Percentiles rank a stretch among this genome's conserved stretches.
phyloP scores from a whole-genome alignment of 2,113 vertebrate genomes.

The Oceanites oceanicus region DNA sequence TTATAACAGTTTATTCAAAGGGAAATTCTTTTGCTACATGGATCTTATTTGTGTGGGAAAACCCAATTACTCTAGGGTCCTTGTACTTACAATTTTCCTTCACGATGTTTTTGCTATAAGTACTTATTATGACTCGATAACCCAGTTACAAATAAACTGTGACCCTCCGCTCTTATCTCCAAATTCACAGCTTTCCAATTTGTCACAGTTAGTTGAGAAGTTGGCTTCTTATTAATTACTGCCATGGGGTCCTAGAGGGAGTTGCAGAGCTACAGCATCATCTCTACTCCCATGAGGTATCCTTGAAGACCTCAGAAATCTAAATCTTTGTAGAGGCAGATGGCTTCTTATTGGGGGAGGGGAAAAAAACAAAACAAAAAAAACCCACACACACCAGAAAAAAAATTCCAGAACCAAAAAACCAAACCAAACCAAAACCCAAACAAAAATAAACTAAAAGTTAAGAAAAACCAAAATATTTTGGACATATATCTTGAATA shows the following conservation, averaged over 20 bases:
- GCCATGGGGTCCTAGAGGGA: background rate
- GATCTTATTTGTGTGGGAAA: conserved; percentile 5
- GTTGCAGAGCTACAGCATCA: background rate
- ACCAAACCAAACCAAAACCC: background rate
- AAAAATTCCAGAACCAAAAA: no score
- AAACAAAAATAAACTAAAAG: background rate
- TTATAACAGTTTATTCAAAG: background rate
- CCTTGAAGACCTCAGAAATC: background rate
- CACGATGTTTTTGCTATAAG: background rate
- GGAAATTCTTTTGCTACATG: background rate
- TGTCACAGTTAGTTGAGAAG: background rate
- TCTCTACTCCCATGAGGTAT: background rate
- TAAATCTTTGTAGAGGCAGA: background rate
- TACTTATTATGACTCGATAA: conserved; percentile 15
- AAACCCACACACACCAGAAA: no score
- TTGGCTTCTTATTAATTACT: conserved; percentile 25
- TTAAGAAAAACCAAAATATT: background rate
- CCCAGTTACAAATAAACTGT: conserved; percentile 1
- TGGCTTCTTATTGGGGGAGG: accelerated
- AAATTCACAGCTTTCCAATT: conserved; percentile 45
- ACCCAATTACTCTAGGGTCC: conserved; percentile 16
- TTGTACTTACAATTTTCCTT: background rate
- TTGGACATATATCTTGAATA: accelerated
- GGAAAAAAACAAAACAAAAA: no score
- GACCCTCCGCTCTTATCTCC: conserved; percentile 38